These are phyloP conservation scores for Hypocryptadius cinnamomeus DNA, from an alignment of 2,113 vertebrate genomes.

Conservation along the genomic window DNA sequence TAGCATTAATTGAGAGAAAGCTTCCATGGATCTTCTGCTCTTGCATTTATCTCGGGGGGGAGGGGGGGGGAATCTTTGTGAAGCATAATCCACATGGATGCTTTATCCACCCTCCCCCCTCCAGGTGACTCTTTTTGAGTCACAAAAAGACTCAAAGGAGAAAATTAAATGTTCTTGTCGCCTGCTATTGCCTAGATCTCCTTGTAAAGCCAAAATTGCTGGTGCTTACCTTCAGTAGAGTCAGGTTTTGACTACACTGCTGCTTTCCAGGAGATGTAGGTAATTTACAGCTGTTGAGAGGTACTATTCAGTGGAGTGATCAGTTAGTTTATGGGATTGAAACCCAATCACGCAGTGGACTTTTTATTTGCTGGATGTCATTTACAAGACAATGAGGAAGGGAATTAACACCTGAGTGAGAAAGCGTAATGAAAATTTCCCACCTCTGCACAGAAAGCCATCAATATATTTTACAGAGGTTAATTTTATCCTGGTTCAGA, in stretches of 20 bases:
- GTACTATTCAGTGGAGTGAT: neutral
- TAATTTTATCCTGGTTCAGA: neutral
- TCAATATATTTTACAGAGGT: neutral
- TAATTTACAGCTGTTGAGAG: neutral
- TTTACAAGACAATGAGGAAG: neutral
- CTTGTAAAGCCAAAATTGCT: constrained; percentile 63
- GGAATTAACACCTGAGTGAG: neutral
- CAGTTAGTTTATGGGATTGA: neutral
- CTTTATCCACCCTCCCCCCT: neutral
- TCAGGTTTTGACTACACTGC: neutral
- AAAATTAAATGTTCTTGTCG: constrained; percentile 71
- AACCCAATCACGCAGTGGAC: neutral
- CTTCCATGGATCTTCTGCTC: constrained; percentile 40
- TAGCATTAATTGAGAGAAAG: constrained; percentile 61
- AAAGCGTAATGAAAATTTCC: neutral
- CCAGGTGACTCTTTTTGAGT: constrained; percentile 27
- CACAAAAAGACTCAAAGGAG: constrained; percentile 70
- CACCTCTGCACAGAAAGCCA: neutral
- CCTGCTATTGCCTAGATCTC: constrained; percentile 37
- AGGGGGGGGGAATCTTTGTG: constrained; percentile 38
- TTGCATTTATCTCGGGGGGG: neutral
- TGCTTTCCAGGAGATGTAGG: neutral
- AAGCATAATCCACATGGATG: constrained; percentile 58
- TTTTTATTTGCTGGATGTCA: neutral
- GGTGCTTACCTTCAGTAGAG: neutral